Evolutionary conservation across 2,888 invertebrate genomes (phyloP).

Genomic region (Hypercompe scribonia): DNA sequence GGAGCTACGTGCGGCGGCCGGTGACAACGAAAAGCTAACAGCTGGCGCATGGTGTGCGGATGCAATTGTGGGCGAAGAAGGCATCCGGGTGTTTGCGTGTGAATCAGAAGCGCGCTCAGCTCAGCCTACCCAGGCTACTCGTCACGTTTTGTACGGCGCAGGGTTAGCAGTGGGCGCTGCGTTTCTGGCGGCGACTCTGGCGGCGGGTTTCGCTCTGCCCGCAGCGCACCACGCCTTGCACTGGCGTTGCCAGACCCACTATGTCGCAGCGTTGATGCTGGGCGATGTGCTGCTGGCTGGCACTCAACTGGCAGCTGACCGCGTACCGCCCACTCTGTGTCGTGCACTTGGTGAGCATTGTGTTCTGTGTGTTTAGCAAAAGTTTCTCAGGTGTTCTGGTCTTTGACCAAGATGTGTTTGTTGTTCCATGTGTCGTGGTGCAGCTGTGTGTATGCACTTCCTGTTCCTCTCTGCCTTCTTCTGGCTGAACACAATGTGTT

Average conservation of each 20-base stretch:
- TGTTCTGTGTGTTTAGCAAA: not conserved
- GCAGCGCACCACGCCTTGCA: conserved; percentile 94
- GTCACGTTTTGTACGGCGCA: conserved; percentile 91
- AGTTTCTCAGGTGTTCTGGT: conserved; percentile 13
- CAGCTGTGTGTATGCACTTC: conserved; percentile 95
- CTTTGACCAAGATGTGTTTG: conserved; percentile 30
- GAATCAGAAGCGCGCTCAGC: conserved; percentile 85
- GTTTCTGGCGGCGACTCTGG: conserved; percentile 93
- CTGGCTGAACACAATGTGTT: conserved; percentile 97
- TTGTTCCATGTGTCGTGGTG: conserved; percentile 67
- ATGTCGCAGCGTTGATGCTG: conserved; percentile 93
- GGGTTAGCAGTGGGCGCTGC: conserved; percentile 93
- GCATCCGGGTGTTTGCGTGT: conserved; percentile 72
- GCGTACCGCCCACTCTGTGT: conserved; percentile 88
- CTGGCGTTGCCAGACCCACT: conserved; percentile 95
- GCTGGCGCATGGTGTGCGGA: conserved; percentile 83
- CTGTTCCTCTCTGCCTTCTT: conserved; percentile 96
- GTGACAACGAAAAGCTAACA: conserved; percentile 75
- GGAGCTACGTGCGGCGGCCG: conserved; percentile 60
- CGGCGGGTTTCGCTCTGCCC: conserved; percentile 92
- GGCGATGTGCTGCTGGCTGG: conserved; percentile 93
- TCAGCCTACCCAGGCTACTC: conserved; percentile 79
- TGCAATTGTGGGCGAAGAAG: conserved; percentile 74
- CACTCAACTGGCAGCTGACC: conserved; percentile 90
- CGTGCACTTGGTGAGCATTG: conserved; percentile 89